Percentiles rank a stretch among this genome's conserved stretches.
These are phyloP conservation scores for Lamproptera curius DNA, from an alignment of 2,888 invertebrate species.

Conservation along the genomic window DNA sequence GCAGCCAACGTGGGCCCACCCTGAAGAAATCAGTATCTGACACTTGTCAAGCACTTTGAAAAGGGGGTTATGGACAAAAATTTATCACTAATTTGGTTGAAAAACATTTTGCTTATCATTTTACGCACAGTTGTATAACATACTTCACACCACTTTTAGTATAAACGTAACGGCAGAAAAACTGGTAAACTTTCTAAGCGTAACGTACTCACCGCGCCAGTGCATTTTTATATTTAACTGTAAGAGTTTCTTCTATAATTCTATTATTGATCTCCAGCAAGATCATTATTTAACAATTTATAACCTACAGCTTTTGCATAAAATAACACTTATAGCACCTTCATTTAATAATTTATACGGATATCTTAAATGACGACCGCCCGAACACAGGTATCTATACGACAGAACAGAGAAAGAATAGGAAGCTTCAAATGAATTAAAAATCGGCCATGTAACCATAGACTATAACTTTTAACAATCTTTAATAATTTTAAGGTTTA, in stretches of 20 bases:
- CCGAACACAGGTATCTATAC: constrained; percentile 64
- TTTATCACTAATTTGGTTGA: constrained; percentile 15
- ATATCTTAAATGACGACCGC: constrained; percentile 69
- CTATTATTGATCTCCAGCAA: constrained; percentile 99
- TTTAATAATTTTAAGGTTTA: neutral
- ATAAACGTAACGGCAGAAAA: constrained; percentile 54
- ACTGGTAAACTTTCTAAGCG: constrained; percentile 73
- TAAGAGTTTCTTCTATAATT: constrained; percentile 97
- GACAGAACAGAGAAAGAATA: constrained; percentile 67
- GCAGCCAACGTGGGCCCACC: constrained; percentile 75
- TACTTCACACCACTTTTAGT: constrained; percentile 25
- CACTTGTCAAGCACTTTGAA: constrained; percentile 64
- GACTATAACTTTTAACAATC: constrained; percentile 26
- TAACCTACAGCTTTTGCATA: constrained; percentile 76
- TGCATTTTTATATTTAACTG: constrained; percentile 97
- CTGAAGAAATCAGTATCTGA: constrained; percentile 53
- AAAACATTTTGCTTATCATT: constrained; percentile 12
- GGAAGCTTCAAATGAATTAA: constrained; percentile 66
- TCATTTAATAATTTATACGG: constrained; percentile 73
- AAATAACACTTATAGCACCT: constrained; percentile 77
- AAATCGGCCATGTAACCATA: constrained; percentile 61
- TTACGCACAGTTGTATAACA: constrained; percentile 9
- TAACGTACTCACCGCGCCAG: constrained; percentile 93
- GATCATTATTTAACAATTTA: constrained; percentile 87
- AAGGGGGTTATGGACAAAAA: constrained; percentile 61